Conservation (phyloP, 2,888 invertebrate species). For the Microdon myrmicae region DNA sequence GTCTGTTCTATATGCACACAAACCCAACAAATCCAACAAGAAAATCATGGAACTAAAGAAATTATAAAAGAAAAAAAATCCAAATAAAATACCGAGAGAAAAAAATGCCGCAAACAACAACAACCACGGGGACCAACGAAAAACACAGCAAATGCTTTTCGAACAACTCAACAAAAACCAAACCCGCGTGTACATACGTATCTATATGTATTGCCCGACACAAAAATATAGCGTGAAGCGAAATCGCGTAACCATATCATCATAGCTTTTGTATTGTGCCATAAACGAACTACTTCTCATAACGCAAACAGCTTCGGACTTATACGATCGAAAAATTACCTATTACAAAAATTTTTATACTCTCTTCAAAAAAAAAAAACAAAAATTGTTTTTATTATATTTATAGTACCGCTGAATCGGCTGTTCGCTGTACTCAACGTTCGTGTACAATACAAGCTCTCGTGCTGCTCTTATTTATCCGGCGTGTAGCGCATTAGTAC, state of each 20-base stretch:
- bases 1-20: constrained; percentile 32
- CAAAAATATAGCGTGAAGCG: constrained; percentile 52
- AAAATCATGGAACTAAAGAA: constrained; percentile 17
- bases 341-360: constrained; percentile 68
- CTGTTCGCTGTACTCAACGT: constrained; percentile 38
- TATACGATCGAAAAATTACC: constrained; percentile 63
- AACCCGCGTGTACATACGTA: constrained; percentile 30
- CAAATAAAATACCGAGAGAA: constrained; percentile 1
- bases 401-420: constrained; percentile 61
- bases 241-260: constrained; percentile 59
- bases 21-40: constrained; percentile 44
- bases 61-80: constrained; percentile 12
- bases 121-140: background rate
- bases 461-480: constrained; percentile 33
- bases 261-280: constrained; percentile 68
- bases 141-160: constrained; percentile 32
- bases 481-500: constrained; percentile 49
- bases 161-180: constrained; percentile 39
- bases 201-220: constrained; percentile 39
- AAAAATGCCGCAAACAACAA: background rate
- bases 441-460: constrained; percentile 35
- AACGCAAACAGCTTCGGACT: constrained; percentile 67
- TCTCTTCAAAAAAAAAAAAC: constrained; percentile 58
- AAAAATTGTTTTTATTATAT: constrained; percentile 68
- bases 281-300: constrained; percentile 68